Percentiles rank a stretch among this genome's conserved stretches.
Conservation (phyloP, 2,888 invertebrate genomes). For the Elegia similella region DNA sequence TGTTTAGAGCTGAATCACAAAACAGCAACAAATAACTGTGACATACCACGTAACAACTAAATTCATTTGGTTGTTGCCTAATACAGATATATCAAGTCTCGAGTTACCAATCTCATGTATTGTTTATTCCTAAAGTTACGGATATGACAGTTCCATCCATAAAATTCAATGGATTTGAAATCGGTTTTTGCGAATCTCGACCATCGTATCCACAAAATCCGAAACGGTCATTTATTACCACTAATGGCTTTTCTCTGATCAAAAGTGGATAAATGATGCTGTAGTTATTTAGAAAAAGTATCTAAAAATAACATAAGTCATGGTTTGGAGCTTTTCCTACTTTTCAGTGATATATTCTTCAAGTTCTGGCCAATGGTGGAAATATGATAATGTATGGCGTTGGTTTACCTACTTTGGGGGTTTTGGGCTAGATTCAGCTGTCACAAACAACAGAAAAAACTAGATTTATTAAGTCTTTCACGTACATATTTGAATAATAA, state of each 20-base stretch:
- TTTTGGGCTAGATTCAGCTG: neutral
- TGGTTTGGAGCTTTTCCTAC: neutral
- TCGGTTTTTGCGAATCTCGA: neutral
- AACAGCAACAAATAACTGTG: too few species aligned
- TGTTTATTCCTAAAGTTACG: too few species aligned
- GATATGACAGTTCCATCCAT: slow-evolving; percentile 8
- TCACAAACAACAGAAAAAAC: neutral
- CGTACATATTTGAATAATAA: neutral
- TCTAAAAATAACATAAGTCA: slow-evolving; percentile 13
- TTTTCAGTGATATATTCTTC: slow-evolving; percentile 12
- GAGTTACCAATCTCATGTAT: too few species aligned
- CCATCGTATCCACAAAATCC: neutral
- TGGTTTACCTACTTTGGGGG: neutral
- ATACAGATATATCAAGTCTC: too few species aligned
- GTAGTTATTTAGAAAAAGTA: slow-evolving; percentile 12
- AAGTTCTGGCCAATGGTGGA: neutral
- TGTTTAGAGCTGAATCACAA: too few species aligned
- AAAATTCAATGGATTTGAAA: neutral
- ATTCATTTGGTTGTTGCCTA: too few species aligned
- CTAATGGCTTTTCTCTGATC: slow-evolving; percentile 16
- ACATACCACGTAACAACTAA: too few species aligned
- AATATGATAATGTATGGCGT: neutral
- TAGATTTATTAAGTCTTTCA: neutral
- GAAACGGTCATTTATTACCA: slow-evolving; percentile 6
- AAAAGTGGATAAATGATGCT: slow-evolving; percentile 12